Conservation (phyloP, 2,888 invertebrate genomes). For the Liodrosophila aerea region DNA sequence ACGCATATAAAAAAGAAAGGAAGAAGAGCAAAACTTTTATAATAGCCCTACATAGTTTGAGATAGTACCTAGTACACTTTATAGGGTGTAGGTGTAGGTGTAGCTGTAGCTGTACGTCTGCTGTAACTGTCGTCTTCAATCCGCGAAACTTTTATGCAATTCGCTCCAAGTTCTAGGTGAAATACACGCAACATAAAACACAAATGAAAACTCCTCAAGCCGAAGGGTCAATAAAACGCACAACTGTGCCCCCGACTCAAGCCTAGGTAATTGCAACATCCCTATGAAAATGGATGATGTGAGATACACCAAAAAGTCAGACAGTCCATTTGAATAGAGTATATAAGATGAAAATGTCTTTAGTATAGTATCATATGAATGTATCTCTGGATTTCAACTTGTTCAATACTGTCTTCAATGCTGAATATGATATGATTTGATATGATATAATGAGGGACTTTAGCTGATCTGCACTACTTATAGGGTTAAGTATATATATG, state of each 20-base stretch:
- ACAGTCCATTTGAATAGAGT: too few relatives aligned
- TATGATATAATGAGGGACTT: too few relatives aligned
- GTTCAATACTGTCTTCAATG: too few relatives aligned
- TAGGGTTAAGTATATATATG: too few relatives aligned
- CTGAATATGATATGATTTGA: too few relatives aligned
- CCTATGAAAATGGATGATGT: too few relatives aligned
- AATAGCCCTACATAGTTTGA: constrained; percentile 57
- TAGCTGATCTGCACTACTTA: too few relatives aligned
- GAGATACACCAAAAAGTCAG: too few relatives aligned
- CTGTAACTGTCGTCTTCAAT: constrained; percentile 62
- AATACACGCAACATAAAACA: constrained; percentile 47
- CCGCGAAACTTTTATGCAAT: constrained; percentile 62
- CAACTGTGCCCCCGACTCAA: neutral
- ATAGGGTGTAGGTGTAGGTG: constrained; percentile 1
- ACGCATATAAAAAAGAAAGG: constrained; percentile 51
- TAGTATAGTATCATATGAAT: too few relatives aligned
- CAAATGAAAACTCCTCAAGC: constrained; percentile 14
- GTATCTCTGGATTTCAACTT: too few relatives aligned
- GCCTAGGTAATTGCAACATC: too few relatives aligned
- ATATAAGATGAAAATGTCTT: too few relatives aligned
- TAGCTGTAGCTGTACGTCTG: neutral
- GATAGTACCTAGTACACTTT: constrained; percentile 7
- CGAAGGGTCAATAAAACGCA: constrained; percentile 31
- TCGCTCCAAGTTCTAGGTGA: constrained; percentile 52
- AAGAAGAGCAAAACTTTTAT: constrained; percentile 49